Base-by-base conservation (phyloP, 2,888 invertebrate genomes). In the Drosophila helvetica region DNA sequence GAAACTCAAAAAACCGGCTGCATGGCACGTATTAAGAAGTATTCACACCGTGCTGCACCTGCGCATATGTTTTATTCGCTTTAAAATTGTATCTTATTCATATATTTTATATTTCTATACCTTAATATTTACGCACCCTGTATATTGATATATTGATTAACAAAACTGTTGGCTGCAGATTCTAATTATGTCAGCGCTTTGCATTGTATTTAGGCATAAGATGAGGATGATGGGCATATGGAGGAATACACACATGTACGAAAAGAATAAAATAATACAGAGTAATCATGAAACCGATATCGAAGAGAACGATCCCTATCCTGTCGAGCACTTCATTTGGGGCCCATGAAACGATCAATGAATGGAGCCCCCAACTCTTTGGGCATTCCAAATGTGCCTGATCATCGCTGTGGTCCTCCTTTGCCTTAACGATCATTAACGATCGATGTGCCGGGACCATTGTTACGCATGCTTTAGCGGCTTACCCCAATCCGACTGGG, bases 391-490 rank as follows among this genome's bases (percentile, higher is more conserved):
- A 79, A 84, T 61, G 42, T 86, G 85, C 85, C 50, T 19, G 58
- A 62, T 85, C 85, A 84, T 84, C 68, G 76, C 47, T 53, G 18
- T 60, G 80, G 72, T 68, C 74, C 83, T 72, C 76, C 85, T 74
- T 79, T 77, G 70, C 63, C 75, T 75, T 68, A 73, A 68, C 50
- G 57, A 63, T 75, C 73, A 64, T 79, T 84, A 74, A 84, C 74
- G 72, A 81, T 81, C 81, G 85, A 84, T 84, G 76, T 70, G 62
- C 70, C 76, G 75, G 81, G 78, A 71, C 73, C 82, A 71, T 75
- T 81, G 86, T 81, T 81, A 86, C 85, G 85, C 78, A 81, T 81
- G 82, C 86, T 86, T 84, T 73, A 86, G 74, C 77, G 73, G 85
- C 79, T 86, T 81, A 86, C 46, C 38, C 53, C 59, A 55, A 67